Evolutionary conservation across 2,888 invertebrate species (phyloP), one percentile per base, ranked within the genome.

Genomic region (Chamaedrilus cognettii): DNA sequence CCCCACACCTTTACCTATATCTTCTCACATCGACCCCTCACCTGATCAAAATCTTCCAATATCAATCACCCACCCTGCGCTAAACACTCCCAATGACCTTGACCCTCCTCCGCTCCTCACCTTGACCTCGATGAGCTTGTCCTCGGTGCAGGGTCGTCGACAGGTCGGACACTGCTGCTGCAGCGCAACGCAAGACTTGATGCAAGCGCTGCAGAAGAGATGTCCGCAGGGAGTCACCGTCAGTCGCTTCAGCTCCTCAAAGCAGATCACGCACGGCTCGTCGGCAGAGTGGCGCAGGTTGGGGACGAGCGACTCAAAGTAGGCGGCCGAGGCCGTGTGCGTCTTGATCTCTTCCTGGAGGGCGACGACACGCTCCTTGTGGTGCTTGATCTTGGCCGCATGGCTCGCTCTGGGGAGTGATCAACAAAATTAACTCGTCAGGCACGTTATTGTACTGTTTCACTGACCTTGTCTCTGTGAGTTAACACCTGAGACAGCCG

Each of bases 221-320:
- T 67, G 67, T 26, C 67, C 67, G 31, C 67, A 67, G 7, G 67
- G 67, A 7, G 67, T 67, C 30, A 67, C 51, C 1, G 64, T 67
- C 51, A 64, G 57, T n/a, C 26, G 23, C 59, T 64, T 57, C 23
- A 67, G 58, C 2, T 35, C 34, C 15, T 67, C 67, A 15, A 67
- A 51, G 51, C 67, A 67, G 30, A 67, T 64, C 28, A 67, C 64
- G 35, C 67, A 67, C 2, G 63, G 63, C 64, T 67, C 64, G 30
- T 67, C 67, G 15, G 58, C 64, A 3, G 63, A 58, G 31, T 67
- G 67, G n/a, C 35, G 33, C 11, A 67, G 57, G 19, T 57, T 56
- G 11, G 67, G 67, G 28, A 50, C 26, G 35, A 67, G 60, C 4
- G 42, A 50, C 31, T 67, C 64, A 23, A 67, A 67, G 59, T 67